Percentiles rank a stretch among this genome's conserved stretches.
These are phyloP conservation scores for Pachyuromys duprasi DNA, from an alignment of 2,797 vertebrate species.

Conservation along the genomic window DNA sequence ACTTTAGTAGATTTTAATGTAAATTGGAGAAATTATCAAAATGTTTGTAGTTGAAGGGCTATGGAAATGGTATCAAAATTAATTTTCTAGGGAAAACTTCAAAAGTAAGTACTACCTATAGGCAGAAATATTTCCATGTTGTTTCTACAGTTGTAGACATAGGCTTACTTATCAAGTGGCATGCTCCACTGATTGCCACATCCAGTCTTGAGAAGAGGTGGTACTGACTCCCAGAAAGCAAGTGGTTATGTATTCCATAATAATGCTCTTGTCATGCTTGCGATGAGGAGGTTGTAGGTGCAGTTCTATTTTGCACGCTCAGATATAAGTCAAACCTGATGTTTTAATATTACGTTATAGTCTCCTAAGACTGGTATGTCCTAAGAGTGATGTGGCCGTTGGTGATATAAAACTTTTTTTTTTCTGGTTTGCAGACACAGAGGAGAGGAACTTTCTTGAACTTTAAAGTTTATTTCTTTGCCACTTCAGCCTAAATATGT, in stretches of 20 bases:
- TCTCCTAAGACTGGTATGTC: constrained; percentile 63
- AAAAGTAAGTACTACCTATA: constrained; percentile 69
- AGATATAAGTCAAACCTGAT: constrained; percentile 43
- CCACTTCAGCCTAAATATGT: constrained; percentile 63
- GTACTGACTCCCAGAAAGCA: constrained; percentile 63
- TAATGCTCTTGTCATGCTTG: constrained; percentile 24
- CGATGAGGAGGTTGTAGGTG: not conserved
- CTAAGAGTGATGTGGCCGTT: constrained; percentile 55
- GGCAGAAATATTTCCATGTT: constrained; percentile 80
- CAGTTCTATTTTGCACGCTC: constrained; percentile 67
- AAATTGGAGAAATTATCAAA: constrained; percentile 55
- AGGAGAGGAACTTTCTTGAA: constrained; percentile 52
- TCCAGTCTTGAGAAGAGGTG: constrained; percentile 48
- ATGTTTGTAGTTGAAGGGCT: constrained; percentile 63
- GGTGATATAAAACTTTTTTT: constrained; percentile 54
- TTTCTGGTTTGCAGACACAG: constrained; percentile 47
- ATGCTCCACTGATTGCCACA: constrained; percentile 58
- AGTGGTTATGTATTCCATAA: constrained; percentile 57
- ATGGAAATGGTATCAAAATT: constrained; percentile 65
- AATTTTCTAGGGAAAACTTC: constrained; percentile 56
- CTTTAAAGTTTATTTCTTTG: constrained; percentile 75
- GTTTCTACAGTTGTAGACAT: constrained; percentile 73
- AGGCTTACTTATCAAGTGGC: constrained; percentile 74
- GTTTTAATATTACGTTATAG: constrained; percentile 41
- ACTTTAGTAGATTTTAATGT: constrained; percentile 47